Base-by-base conservation (phyloP, 2,797 vertebrate species). In the Helicolenus hilgendorfi region DNA sequence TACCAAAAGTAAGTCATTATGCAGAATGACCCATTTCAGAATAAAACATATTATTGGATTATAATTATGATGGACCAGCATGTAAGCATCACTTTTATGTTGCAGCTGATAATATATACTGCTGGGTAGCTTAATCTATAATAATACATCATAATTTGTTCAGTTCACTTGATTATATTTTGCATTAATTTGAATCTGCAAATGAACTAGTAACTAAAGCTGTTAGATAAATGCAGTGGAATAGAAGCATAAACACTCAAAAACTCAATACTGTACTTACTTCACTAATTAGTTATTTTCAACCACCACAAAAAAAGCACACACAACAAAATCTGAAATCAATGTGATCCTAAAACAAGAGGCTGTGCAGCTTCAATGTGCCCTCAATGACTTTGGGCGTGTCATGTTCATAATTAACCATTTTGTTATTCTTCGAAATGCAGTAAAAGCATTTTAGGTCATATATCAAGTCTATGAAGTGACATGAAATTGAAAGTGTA, bases 381-480 rank as follows among this genome's bases (percentile, higher is more conserved):
- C 60, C 45, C 83, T 77, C 83, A 27, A 9, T 72, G 80, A 85
- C 81, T 89, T 73, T 87, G 93, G 92, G 92, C 41, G 91, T 94
- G 90, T 84, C 80, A 15, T 7, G 11, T 53, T 88, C 49, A 65
- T 69, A 88, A 94, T 92, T 67, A 78, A 45, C 41, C 38, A 67
- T 81, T 78, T 89, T 83, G 56, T 75, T 29, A 70, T 67, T 87
- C 67, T 59, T 87, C 69, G 67, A 81, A 79, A 72, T 81, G 78
- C 83, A 83, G 63, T 89, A 63, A 93, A 94, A 77, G 11, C 6
- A 7, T 85, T 88, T 90, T 56, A 78, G 76, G 72, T 75, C 69
- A 72, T 58, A 62, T 83, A 72, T 90, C 60, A 82, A 85, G 33
- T 82, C 29, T 75, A 65, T 73, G 71, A 94, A 89, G 84, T 83